A percentile compares a stretch with the other conserved stretches of the same genome.
Evolutionary conservation across 2,797 vertebrate genomes (phyloP).

Genomic region (Ficedula albicollis): DNA sequence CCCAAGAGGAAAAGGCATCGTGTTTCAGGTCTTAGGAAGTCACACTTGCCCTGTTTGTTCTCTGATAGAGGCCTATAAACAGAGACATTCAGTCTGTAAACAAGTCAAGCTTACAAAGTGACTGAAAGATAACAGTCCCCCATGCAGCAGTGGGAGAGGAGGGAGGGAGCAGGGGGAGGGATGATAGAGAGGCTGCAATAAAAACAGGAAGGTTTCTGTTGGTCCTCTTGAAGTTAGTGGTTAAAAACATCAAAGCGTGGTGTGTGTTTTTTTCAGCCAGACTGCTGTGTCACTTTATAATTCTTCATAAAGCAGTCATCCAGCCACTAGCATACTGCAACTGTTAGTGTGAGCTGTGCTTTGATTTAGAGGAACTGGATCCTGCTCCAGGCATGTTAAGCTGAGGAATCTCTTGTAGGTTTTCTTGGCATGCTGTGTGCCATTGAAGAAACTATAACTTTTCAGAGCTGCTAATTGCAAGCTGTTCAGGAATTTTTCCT

Average conservation of each 20-base stretch:
- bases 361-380: constrained; percentile 52
- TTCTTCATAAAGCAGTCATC: constrained; percentile 62
- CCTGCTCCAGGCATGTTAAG: constrained; percentile 43
- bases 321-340: constrained; percentile 53
- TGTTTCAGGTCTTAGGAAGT: constrained; percentile 67
- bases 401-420: constrained; percentile 41
- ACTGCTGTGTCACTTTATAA: constrained; percentile 70
- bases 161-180: background rate
- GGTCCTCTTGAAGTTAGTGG: constrained; percentile 63
- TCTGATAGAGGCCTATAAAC: constrained; percentile 70
- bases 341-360: constrained; percentile 39
- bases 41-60: constrained; percentile 72
- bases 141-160: constrained; percentile 28
- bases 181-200: constrained; percentile 62
- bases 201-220: constrained; percentile 72
- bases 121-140: constrained; percentile 58
- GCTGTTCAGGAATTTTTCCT: constrained; percentile 35
- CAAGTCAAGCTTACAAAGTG: constrained; percentile 67
- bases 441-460: constrained; percentile 47
- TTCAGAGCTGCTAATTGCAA: constrained; percentile 47
- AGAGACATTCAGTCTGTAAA: constrained; percentile 70
- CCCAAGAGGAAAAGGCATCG: constrained; percentile 22
- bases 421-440: constrained; percentile 30
- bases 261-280: constrained; percentile 46
- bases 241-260: constrained; percentile 59